phyloP scores from a whole-genome alignment of 2,797 vertebrate species.

The Rhadinocentrus ornatus region DNA sequence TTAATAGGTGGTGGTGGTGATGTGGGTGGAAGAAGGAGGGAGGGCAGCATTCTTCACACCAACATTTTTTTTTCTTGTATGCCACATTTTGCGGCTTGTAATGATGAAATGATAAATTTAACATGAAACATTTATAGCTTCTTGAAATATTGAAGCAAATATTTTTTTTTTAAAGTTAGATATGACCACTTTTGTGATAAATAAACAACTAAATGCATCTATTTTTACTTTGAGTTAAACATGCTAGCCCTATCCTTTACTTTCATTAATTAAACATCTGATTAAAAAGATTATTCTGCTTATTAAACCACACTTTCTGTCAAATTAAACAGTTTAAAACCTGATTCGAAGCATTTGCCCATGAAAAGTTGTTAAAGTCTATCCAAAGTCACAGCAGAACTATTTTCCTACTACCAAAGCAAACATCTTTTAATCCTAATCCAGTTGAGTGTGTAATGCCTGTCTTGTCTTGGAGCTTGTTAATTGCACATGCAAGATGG shows the following conservation, averaged over 20 bases:
- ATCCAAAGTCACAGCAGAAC: neutral
- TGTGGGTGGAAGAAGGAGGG: conserved; percentile 56
- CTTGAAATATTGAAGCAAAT: conserved; percentile 57
- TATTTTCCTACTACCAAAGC: neutral
- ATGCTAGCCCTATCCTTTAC: neutral
- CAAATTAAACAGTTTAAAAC: neutral
- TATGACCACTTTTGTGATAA: conserved; percentile 17
- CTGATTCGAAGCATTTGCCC: neutral
- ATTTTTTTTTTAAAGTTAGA: conserved; percentile 39
- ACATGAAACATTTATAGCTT: conserved; percentile 59
- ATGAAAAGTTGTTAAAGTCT: neutral
- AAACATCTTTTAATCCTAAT: conserved; percentile 19
- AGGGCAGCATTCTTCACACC: conserved; percentile 46
- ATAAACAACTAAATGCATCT: neutral
- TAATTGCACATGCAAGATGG: conserved; percentile 50
- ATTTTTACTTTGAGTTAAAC: neutral
- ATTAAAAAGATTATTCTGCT: too few relatives aligned
- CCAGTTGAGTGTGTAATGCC: conserved; percentile 10
- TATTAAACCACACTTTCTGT: neutral
- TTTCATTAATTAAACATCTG: neutral
- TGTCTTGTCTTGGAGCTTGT: conserved; percentile 13
- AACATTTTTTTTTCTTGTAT: conserved; percentile 47
- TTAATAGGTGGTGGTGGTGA: conserved; percentile 74
- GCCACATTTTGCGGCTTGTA: conserved; percentile 54
- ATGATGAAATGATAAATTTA: conserved; percentile 67